These are phyloP conservation scores for Eilema griseolum DNA, from an alignment of 2,888 invertebrate species.

Conservation along the genomic window DNA sequence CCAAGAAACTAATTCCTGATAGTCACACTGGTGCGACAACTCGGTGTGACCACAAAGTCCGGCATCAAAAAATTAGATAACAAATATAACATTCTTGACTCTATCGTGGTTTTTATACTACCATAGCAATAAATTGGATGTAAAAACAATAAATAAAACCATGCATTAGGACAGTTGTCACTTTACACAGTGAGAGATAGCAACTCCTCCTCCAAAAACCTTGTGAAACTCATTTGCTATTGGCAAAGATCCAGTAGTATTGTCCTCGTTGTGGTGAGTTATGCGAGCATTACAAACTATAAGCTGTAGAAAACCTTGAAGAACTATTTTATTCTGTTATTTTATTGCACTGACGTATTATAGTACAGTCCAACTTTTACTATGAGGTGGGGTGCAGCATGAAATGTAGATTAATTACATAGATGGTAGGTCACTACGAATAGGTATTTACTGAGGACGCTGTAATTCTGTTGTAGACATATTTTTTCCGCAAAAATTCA, in stretches of 20 bases:
- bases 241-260: slow-evolving; percentile 37
- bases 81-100: background rate
- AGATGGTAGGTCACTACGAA: too few relatives aligned
- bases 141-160: background rate
- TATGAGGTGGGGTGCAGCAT: too few relatives aligned
- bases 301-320: background rate
- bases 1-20: too few relatives aligned
- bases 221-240: slow-evolving; percentile 17
- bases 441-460: too few relatives aligned
- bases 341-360: too few relatives aligned
- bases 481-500: too few relatives aligned
- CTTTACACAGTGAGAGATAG: background rate
- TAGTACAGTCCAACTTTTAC: too few relatives aligned
- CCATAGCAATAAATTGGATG: background rate
- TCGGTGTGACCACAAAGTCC: too few relatives aligned
- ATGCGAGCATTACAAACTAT: background rate
- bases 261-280: slow-evolving; percentile 30
- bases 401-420: too few relatives aligned
- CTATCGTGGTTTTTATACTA: background rate
- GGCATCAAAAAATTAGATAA: background rate
- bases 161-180: background rate
- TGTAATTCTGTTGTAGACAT: too few relatives aligned
- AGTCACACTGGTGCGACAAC: too few relatives aligned
- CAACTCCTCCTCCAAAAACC: slow-evolving; percentile 10
- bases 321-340: background rate